Percentiles rank a stretch among this genome's conserved stretches.
Conservation (phyloP, 2,797 vertebrate genomes). For the Alauda arvensis region DNA sequence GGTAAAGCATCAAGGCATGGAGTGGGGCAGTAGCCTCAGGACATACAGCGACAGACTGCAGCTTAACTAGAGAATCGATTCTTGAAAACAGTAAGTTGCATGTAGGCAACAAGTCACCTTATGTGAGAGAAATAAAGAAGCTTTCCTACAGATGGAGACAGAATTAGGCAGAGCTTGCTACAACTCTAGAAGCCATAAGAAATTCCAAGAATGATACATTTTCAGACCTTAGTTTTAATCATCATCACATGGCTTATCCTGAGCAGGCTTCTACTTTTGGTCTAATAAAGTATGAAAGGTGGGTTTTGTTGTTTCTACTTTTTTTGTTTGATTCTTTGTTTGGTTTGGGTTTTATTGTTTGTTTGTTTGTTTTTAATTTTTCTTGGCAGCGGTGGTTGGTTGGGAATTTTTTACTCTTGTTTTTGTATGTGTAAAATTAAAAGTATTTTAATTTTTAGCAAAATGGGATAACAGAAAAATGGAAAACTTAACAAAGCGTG, state of each 20-base stretch:
- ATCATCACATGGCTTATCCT: neutral
- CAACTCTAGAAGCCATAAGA: neutral
- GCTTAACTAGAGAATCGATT: neutral
- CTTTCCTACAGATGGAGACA: neutral
- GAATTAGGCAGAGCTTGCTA: neutral
- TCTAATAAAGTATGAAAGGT: neutral
- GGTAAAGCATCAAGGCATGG: neutral
- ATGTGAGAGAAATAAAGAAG: neutral
- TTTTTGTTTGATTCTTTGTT: neutral
- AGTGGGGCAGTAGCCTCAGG: neutral
- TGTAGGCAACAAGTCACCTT: neutral
- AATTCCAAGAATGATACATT: neutral
- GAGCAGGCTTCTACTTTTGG: neutral
- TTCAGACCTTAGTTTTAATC: neutral
- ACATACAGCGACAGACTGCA: neutral
- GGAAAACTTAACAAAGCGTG: accelerated
- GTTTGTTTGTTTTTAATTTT: neutral
- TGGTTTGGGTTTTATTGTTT: neutral
- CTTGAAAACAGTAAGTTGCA: neutral
- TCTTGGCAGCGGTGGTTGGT: neutral
- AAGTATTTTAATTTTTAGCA: neutral
- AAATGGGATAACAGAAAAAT: neutral
- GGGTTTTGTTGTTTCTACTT: accelerated
- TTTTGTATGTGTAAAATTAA: neutral
- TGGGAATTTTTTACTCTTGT: neutral